Evolutionary conservation across 53 echinoderm and acorn worm genomes (phyloP).

Genomic region (Actinopyga echinites): DNA sequence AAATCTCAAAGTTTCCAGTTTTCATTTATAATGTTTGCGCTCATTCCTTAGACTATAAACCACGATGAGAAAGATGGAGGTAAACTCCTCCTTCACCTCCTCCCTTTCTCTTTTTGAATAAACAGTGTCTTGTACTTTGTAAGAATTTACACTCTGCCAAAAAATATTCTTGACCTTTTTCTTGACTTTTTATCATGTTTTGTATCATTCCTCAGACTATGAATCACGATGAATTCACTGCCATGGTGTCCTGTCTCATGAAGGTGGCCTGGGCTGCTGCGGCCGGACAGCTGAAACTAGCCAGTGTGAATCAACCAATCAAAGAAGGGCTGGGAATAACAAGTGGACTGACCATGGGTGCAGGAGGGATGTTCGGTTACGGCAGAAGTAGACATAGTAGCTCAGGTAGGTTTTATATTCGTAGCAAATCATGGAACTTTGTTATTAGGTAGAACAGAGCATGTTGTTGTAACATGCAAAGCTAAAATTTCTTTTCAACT

Average conservation of each 20-base stretch:
- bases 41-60: no score
- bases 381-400: constrained; percentile 92
- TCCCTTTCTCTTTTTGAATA: no score
- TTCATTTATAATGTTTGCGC: no score
- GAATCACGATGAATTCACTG: constrained; percentile 84
- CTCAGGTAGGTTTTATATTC: constrained; percentile 53
- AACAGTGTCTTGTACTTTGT: no score
- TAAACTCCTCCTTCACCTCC: no score
- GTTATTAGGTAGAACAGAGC: no score
- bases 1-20: no score
- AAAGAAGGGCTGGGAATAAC: constrained; percentile 62
- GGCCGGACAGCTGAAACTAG: constrained; percentile 85
- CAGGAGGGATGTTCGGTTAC: constrained; percentile 55
- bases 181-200: neutral
- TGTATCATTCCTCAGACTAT: constrained; percentile 63
- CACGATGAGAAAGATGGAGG: no score
- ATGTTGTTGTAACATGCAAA: no score
- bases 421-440: no score
- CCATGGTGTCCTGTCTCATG: constrained; percentile 94
- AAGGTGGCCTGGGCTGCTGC: constrained; percentile 93
- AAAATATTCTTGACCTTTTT: neutral
- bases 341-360: neutral
- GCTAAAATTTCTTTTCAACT: no score
- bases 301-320: constrained; percentile 84
- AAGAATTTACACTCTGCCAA: no score